Conservation (phyloP, 2,113 vertebrate species). For the Syrmaticus mikado region DNA sequence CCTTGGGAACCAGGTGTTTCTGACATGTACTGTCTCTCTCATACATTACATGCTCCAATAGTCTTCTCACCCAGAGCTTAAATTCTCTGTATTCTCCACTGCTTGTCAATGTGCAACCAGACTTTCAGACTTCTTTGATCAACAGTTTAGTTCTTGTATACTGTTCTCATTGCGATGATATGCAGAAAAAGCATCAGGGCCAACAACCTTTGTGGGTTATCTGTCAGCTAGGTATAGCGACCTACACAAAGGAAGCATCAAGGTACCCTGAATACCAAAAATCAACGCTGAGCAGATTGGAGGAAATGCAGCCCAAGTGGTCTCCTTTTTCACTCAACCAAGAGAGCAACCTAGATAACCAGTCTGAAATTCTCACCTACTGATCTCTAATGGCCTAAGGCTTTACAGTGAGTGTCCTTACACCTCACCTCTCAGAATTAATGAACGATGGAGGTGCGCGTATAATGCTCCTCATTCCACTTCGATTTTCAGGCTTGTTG, state of each 20-base stretch:
- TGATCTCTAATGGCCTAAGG: background rate
- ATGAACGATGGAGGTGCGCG: accelerated
- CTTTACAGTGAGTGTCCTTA: background rate
- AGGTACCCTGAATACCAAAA: background rate
- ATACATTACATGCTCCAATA: background rate
- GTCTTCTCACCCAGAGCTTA: background rate
- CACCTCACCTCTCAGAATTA: background rate
- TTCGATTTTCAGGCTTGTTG: background rate
- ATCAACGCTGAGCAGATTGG: background rate
- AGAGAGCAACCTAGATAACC: background rate
- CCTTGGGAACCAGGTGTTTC: background rate
- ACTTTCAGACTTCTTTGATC: background rate
- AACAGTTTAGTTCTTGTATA: background rate
- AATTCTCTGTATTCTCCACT: background rate
- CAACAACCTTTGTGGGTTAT: background rate
- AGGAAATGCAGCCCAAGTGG: background rate
- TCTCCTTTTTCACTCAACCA: background rate
- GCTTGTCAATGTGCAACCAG: background rate
- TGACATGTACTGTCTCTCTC: constrained; percentile 3
- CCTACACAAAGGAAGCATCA: background rate
- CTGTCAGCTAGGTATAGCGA: background rate
- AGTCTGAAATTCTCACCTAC: background rate
- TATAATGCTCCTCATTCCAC: background rate
- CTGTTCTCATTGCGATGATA: background rate
- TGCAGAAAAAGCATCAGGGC: background rate